phyloP scores from a whole-genome alignment of 1,140 invertebrate species.

The Eriocheir sinensis region DNA sequence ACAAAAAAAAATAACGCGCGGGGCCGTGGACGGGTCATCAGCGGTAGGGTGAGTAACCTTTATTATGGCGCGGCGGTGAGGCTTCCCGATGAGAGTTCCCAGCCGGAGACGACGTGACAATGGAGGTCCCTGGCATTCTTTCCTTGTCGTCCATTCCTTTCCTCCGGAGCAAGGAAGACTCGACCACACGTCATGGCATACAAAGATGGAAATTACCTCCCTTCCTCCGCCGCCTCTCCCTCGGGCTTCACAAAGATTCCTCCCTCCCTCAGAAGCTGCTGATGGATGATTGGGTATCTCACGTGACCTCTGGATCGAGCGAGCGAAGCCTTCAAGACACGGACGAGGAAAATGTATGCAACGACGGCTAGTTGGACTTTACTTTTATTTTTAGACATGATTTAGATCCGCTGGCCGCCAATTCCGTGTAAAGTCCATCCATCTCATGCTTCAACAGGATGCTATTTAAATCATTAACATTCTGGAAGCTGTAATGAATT shows the following conservation, averaged over 20 bases:
- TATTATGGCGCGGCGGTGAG: background rate
- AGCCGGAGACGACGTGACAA: constrained; percentile 53
- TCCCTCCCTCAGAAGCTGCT: constrained; percentile 8
- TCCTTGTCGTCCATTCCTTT: background rate
- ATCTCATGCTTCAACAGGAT: no score
- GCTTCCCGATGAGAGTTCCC: background rate
- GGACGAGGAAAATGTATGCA: constrained; percentile 8
- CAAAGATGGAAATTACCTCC: background rate
- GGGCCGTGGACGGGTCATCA: background rate
- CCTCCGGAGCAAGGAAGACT: background rate
- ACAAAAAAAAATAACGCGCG: background rate
- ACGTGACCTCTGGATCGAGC: constrained; percentile 18
- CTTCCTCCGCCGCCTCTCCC: background rate
- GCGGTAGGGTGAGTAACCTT: constrained; percentile 32
- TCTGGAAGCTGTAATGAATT: no score
- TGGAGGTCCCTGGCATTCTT: constrained; percentile 50
- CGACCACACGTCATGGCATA: background rate
- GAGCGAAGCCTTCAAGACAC: background rate
- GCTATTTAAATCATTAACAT: no score
- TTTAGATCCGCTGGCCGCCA: no score
- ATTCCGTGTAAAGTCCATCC: no score
- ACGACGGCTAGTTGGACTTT: background rate
- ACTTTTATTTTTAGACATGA: background rate
- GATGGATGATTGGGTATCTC: constrained; percentile 39
- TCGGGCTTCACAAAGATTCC: background rate